Evolutionary conservation across 2,797 vertebrate species (phyloP), one percentile per base, ranked within the genome.

Genomic region (Clamator glandarius): DNA sequence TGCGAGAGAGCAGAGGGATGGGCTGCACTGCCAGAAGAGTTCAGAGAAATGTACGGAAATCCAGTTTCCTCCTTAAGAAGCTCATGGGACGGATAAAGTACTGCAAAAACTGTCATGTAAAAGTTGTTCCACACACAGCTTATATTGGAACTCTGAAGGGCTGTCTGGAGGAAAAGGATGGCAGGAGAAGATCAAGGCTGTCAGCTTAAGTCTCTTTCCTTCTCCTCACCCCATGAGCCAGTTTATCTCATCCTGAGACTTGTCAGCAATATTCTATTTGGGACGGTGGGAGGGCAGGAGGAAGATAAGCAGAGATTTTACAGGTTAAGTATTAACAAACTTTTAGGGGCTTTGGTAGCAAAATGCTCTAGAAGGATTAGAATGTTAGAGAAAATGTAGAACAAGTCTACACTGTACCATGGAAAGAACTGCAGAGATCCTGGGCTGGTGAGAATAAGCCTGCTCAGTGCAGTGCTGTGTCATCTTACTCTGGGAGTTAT

Each of bases 171-270:
- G 84, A 68, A 58, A 72, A 89, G 72, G 72, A 77, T 64, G 74
- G 73, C 90, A 94, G 79, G 20, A 91, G 70, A 41, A 69, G 64
- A 93, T 87, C 84, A 90, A 90, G 63, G 80, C 79, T 79, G 94
- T 93, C 83, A 86, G 88, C 84, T 96, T 96, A 95, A 92, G 68
- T 61, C 42, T 76, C 72, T 23, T 86, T 61, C 88, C 88, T 83
- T 92, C 80, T 82, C 44, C 42, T 89, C 58, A 33, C 12, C 64
- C 84, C 67, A 15, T 77, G 83, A 88, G 79, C 72, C 35, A 52
- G 77, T 96, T 96, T 95, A 96, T 96, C 96, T 96, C 69, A 36
- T 54, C 67, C 74, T 63, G 25, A 94, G 83, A 64, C 83, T 94
- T 93, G 84, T 95, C 95, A 96, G 96, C 94, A 89, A 31, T 94